Evolutionary conservation across 2,113 vertebrate genomes (phyloP), one percentile per base, ranked within the genome.

Genomic region (Cyprinodon variegatus): DNA sequence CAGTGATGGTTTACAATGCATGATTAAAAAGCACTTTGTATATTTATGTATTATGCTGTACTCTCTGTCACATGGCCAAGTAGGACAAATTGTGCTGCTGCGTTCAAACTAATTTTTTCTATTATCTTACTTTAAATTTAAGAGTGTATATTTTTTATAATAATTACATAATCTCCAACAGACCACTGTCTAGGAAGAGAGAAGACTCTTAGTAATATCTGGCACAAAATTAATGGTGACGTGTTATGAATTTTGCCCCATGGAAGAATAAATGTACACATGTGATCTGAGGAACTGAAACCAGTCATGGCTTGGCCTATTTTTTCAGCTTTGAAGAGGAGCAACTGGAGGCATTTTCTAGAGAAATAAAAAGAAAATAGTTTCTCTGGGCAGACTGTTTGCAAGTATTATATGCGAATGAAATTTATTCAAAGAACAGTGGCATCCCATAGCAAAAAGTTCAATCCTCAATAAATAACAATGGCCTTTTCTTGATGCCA

Each of bases 401-500:
- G 29, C n/a, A 37, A 8, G 65, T 64, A 65, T 74, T 71, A 75
- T 77, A 81, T 74, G 68, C 64, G 65, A 75, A 61, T 43, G 69
- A 73, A 84, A 83, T 75, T 72, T 82, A 53, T 57, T 83, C 57
- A 15, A 38, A 80, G 88, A 81, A 82, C 79, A 78, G 73, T 4
- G n/a, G 72, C 79, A 61, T 68, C 65, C 80, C 69, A 79, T 68
- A 75, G 79, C 70, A 87, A 79, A 74, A 57, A 82, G 71, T 64
- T 61, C 22, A 59, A 65, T 67, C 70, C 76, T 74, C 37, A 76
- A 69, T 65, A 83, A 87, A 67, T 81, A 87, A 65, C 86, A 86
- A 87, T 89, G 81, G 81, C 76, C 74, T 86, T 74, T 87, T 79
- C 65, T 41, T 78, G 77, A 84, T 78, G 83, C 73, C 79, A 81